Base-by-base conservation (phyloP, 2,113 vertebrate species). In the Corythaixoides concolor region DNA sequence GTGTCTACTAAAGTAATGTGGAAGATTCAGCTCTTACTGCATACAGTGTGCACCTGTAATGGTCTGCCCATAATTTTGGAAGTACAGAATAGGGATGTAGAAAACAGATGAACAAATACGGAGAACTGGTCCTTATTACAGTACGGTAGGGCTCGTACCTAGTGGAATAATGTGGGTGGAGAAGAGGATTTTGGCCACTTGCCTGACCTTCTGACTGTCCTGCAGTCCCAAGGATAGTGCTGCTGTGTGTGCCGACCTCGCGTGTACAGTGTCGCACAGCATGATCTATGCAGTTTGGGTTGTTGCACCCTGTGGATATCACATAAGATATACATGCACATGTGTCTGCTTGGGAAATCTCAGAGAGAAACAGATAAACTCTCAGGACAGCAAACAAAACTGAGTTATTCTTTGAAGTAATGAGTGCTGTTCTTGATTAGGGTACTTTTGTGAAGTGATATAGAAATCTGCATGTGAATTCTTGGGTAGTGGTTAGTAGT, bases 281-380 rank as follows among this genome's bases (percentile, higher is more conserved):
- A 43, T 1, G 3, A 23, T 17, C 35, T 18, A 1, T 4, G 47
- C 0, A 0, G 26, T 43, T 69, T n/a, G 30, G 49, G n/a, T 22
- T n/a, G 27, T 0, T 2, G 69, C 50, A 58, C 21, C 27, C 69
- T 32, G 27, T 1, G 11, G 24, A 2, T 45, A 9, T 37, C 19
- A 2, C 4, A 5, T 10, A 4, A 64, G 41, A 8, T 9, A 27
- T 0, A 11, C 16, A 4, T 3, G 11, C 7, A 7, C 5, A 1
- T 3, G 23, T 15, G 13, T 23, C 68, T 80, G 45, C 47, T 32
- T 41, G 73, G 68, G 77, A 77, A 72, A 63, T 32, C 13, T 55
- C 47, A 50, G 30, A 4, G n/a, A 43, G 69, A 37, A 50, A 70
- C 2, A 0, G 1, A 15, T 3, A 41, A 75, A 22, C 11, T 74